A percentile compares a stretch with the other conserved stretches of the same genome.
These are phyloP conservation scores for Drosophila ercepeae DNA, from an alignment of 1,140 invertebrate species.

Conservation along the genomic window DNA sequence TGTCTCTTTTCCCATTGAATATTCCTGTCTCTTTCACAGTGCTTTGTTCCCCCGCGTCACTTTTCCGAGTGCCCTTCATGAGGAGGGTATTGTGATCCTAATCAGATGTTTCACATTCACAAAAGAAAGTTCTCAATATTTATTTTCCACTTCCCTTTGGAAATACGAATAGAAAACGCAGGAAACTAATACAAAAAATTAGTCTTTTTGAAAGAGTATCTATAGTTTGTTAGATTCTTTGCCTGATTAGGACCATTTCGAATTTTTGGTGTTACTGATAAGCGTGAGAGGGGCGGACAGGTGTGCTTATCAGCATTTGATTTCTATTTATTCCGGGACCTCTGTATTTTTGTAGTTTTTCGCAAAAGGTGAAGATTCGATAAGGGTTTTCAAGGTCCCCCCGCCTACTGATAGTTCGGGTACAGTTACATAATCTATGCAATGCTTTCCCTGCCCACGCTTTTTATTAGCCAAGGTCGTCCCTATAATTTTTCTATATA, in stretches of 20 bases:
- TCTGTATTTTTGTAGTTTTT: slow-evolving; percentile 67
- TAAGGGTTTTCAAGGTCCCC: slow-evolving; percentile 73
- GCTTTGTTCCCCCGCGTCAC: slow-evolving; percentile 32
- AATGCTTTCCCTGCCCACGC: slow-evolving; percentile 37
- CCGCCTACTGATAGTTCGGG: slow-evolving; percentile 43
- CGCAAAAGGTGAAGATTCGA: slow-evolving; percentile 81
- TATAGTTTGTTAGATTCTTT: not conserved
- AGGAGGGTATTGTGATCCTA: not conserved
- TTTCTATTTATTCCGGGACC: slow-evolving; percentile 50
- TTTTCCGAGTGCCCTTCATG: not conserved
- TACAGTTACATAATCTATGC: slow-evolving; percentile 63
- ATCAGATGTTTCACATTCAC: not conserved
- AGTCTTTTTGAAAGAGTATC: slow-evolving; percentile 1
- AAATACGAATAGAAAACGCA: not conserved
- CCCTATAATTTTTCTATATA: slow-evolving; percentile 39
- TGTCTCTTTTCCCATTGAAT: not conserved
- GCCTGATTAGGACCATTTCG: not conserved
- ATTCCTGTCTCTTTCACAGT: slow-evolving; percentile 7
- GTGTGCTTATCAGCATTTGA: slow-evolving; percentile 36
- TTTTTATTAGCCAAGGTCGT: slow-evolving; percentile 79
- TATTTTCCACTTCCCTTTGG: not conserved
- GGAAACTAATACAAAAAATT: no score
- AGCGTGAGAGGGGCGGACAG: slow-evolving; percentile 2
- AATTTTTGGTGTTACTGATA: not conserved
- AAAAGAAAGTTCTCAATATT: not conserved